Conservation (phyloP, 2,113 vertebrate species). For the Platycercus adscitus region DNA sequence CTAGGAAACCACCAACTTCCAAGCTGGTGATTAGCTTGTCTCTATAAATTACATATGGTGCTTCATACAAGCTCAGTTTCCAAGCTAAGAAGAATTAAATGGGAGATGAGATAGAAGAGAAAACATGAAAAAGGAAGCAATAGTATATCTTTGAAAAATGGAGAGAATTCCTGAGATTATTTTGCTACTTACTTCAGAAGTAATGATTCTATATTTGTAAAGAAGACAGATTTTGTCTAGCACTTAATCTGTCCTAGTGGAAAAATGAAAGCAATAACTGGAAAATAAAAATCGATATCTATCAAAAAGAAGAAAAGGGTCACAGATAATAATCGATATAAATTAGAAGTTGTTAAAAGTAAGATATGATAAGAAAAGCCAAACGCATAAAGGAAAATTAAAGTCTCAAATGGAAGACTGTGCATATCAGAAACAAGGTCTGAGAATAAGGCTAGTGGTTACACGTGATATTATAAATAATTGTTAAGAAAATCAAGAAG, state of each 20-base stretch:
- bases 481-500: background rate
- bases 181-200: background rate
- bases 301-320: background rate
- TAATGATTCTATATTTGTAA: background rate
- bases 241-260: background rate
- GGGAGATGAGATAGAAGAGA: background rate
- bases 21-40: background rate
- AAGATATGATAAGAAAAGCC: background rate
- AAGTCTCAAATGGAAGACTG: background rate
- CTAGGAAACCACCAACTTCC: slow-evolving; percentile 17
- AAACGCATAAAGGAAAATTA: background rate
- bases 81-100: background rate
- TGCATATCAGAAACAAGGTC: background rate
- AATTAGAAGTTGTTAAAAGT: background rate
- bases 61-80: background rate
- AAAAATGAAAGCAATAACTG: background rate
- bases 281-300: background rate
- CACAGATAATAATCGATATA: background rate
- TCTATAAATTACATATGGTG: background rate
- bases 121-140: background rate
- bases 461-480: background rate
- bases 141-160: background rate
- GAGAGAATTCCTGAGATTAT: background rate
- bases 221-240: background rate
- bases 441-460: background rate